Conservation (phyloP, 1,140 invertebrate species). For the Orussus abietinus region DNA sequence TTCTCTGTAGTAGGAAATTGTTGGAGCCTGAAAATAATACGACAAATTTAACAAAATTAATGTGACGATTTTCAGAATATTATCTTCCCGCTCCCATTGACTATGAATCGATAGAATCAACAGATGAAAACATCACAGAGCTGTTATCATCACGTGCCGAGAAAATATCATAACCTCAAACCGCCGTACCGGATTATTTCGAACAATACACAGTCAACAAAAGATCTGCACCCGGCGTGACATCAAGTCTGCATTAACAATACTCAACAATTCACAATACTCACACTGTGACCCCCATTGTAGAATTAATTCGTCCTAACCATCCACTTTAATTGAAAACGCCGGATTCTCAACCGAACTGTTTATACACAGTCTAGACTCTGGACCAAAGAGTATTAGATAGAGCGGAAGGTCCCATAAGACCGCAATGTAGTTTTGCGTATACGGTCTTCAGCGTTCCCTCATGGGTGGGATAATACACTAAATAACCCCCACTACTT, state of each 20-base stretch:
- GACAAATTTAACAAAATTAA: slow-evolving; percentile 1
- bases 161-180: slow-evolving; percentile 25
- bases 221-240: neutral
- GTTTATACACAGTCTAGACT: no score
- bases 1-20: slow-evolving; percentile 84
- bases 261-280: neutral
- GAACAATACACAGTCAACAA: slow-evolving; percentile 8
- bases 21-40: slow-evolving; percentile 56
- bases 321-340: neutral
- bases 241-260: neutral
- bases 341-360: no score
- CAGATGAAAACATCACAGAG: slow-evolving; percentile 7
- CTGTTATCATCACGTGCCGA: neutral
- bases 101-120: neutral
- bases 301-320: neutral
- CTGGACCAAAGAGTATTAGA: no score
- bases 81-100: neutral
- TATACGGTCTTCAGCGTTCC: no score
- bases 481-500: no score
- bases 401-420: no score
- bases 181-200: neutral
- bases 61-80: neutral
- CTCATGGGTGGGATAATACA: no score
- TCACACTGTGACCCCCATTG: slow-evolving; percentile 17
- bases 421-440: no score